phyloP scores from a whole-genome alignment of 1,140 invertebrate species.

The Drosophila oshimai region DNA sequence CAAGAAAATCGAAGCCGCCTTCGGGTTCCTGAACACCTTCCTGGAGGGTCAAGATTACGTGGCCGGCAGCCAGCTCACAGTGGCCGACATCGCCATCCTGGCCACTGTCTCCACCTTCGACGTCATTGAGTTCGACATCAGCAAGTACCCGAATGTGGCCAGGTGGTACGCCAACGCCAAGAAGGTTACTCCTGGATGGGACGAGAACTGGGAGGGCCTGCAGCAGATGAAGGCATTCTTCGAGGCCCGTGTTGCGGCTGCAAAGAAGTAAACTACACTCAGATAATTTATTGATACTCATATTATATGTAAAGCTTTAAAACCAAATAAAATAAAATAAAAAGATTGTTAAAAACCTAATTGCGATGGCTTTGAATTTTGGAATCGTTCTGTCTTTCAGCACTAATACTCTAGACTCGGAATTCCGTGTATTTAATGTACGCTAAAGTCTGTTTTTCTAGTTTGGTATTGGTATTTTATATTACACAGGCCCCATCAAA shows the following conservation, averaged over 20 bases:
- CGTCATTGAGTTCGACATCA: conserved; percentile 86
- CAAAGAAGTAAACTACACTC: not conserved
- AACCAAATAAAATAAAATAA: too few species aligned
- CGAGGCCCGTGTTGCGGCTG: not conserved
- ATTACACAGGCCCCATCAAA: too few species aligned
- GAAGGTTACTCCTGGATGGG: conserved; percentile 87
- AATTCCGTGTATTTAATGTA: too few species aligned
- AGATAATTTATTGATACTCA: not conserved
- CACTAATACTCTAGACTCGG: too few species aligned
- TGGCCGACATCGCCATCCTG: conserved; percentile 88
- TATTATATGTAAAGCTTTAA: not conserved
- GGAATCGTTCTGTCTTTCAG: too few species aligned
- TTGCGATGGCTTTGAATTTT: too few species aligned
- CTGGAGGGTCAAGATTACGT: conserved; percentile 86
- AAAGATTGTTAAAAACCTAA: not conserved
- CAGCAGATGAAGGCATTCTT: not conserved
- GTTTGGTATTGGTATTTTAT: too few species aligned
- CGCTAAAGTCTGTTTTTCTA: too few species aligned
- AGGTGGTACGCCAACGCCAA: conserved; percentile 88
- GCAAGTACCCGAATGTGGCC: conserved; percentile 86
- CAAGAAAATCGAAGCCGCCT: conserved; percentile 85
- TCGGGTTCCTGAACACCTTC: conserved; percentile 87
- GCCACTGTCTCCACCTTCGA: conserved; percentile 86
- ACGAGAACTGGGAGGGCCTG: conserved; percentile 84
- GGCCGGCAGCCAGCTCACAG: conserved; percentile 87